A percentile compares a stretch with the other conserved stretches of the same genome.
Evolutionary conservation across 2,888 invertebrate species (phyloP).

Genomic region (Cryptus armator): DNA sequence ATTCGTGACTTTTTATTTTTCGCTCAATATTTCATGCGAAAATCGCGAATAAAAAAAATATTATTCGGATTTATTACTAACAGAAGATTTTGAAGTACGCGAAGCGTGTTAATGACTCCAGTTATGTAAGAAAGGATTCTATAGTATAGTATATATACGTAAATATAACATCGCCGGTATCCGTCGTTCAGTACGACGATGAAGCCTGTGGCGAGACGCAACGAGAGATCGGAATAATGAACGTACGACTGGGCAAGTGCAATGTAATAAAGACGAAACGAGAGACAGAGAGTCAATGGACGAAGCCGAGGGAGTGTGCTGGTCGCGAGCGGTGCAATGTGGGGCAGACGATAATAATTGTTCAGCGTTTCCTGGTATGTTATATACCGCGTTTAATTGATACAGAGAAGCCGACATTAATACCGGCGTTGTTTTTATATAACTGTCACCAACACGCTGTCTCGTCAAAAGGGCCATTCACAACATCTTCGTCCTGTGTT

Average conservation of each 20-base stretch:
- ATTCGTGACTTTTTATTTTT: too few species aligned
- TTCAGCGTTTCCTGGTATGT: constrained; percentile 82
- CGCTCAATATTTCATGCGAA: too few species aligned
- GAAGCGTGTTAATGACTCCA: too few species aligned
- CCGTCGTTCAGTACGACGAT: not conserved
- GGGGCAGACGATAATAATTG: constrained; percentile 82
- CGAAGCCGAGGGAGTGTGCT: constrained; percentile 37
- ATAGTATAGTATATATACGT: not conserved
- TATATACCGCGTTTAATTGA: constrained; percentile 79
- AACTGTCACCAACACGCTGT: constrained; percentile 32
- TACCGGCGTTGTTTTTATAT: constrained; percentile 65
- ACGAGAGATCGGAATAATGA: constrained; percentile 3
- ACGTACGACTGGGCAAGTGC: constrained; percentile 39
- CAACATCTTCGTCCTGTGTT: constrained; percentile 8
- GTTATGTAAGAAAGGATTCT: not conserved
- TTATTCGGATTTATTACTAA: too few species aligned
- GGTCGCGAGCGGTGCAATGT: constrained; percentile 73
- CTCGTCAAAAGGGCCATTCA: constrained; percentile 39
- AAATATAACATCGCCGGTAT: not conserved
- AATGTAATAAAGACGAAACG: constrained; percentile 67
- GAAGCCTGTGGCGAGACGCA: not conserved
- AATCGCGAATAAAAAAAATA: too few species aligned
- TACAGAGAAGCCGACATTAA: constrained; percentile 78
- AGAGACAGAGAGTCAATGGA: constrained; percentile 67
- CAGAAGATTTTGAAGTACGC: too few species aligned